Conservation (phyloP, 2,113 vertebrate genomes). For the Taxidea taxus region DNA sequence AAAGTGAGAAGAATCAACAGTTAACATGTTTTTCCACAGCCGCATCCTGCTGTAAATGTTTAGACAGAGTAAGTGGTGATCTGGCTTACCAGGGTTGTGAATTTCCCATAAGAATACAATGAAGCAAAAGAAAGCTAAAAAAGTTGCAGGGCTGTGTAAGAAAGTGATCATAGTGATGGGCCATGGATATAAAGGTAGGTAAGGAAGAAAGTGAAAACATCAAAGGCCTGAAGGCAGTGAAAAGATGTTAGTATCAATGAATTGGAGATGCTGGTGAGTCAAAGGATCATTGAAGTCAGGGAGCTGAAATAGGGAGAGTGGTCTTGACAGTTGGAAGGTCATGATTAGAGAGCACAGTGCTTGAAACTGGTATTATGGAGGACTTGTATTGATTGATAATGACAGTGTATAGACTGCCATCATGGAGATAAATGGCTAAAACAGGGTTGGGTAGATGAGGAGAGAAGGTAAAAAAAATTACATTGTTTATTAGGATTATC, state of each 20-base stretch:
- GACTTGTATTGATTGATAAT: not conserved
- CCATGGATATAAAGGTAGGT: not conserved
- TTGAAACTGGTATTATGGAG: not conserved
- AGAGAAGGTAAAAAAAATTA: not conserved
- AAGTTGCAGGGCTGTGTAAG: not conserved
- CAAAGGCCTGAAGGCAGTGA: not conserved
- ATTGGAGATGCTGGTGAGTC: not conserved
- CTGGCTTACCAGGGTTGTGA: not conserved
- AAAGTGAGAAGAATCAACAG: not conserved
- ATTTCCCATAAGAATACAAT: not conserved
- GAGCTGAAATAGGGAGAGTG: not conserved
- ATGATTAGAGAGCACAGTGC: not conserved
- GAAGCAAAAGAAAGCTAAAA: not conserved
- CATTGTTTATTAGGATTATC: not conserved
- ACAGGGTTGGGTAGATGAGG: not conserved
- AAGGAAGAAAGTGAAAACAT: not conserved
- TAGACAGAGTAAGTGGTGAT: not conserved
- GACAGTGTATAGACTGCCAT: not conserved
- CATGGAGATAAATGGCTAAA: not conserved
- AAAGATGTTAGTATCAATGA: not conserved
- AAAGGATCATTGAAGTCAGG: not conserved
- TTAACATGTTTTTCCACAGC: not conserved
- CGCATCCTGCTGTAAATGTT: not conserved
- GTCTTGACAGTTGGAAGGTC: not conserved
- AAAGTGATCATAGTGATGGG: not conserved